Evolutionary conservation across 2,113 vertebrate species (phyloP), one percentile per base, ranked within the genome.

Genomic region (Rynchops niger): DNA sequence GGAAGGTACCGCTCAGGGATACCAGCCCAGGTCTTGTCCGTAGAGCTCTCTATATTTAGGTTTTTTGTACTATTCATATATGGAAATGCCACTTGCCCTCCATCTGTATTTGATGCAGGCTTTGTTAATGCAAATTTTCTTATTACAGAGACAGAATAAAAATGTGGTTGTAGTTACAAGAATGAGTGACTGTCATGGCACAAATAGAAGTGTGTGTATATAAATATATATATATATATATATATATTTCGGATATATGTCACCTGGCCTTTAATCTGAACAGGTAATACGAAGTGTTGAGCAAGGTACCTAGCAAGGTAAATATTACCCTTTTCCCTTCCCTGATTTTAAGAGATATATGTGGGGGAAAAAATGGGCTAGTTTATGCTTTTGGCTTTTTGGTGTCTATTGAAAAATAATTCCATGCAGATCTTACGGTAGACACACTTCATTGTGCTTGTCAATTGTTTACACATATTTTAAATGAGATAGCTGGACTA

Each of bases 401-500:
- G 53, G 62, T 11, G 3, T 69, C 52, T 79, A 17, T 88, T 82
- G 81, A 85, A 85, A 91, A 96, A 61, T 89, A 91, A 73, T 88
- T 95, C 56, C 25, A 10, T 82, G 66, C 30, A 91, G 58, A 62
- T 86, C 87, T 83, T 76, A 74, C 0, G 30, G 12, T 70, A 73
- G 40, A 52, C 32, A 25, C n/a, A 69, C 43, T 86, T 92, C 63
- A 21, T 92, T 80, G 95, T 92, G 59, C 55, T 83, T 88, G 87
- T 92, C 92, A 93, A 36, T 96, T 87, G 73, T 91, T 85, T 94
- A 87, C 95, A 85, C 49, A 9, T 79, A 71, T 92, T 97, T 97
- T 88, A 97, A 95, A 93, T 87, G 88, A 91, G 70, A 53, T 85
- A 56, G 82, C 83, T 96, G 74, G 83, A 91, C 66, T 95, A 6